Base-by-base conservation (phyloP, 2,113 vertebrate genomes). In the Solea solea region DNA sequence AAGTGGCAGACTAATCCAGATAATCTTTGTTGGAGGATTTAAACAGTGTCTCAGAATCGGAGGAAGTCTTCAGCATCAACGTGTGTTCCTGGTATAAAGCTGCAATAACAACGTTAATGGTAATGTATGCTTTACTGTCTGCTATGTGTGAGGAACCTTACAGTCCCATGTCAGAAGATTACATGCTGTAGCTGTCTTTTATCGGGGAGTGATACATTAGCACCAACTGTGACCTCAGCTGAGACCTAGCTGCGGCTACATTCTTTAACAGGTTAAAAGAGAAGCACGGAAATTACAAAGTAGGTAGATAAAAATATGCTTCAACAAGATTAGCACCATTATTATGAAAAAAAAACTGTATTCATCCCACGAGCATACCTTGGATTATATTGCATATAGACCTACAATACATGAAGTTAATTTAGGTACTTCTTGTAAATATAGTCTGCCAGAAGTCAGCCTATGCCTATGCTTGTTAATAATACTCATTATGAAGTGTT, bases 1-100 rank as follows among this genome's bases (percentile, higher is more conserved):
- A 57, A 60, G 51, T 61, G 10, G 50, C 64, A 41, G 46, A 49
- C 71, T 82, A 49, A 84, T 83, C 80, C 80, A 69, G 75, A 68
- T 91, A 84, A 90, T 88, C 87, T 83, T 65, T 71, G 80, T 71
- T 73, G 62, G 58, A 71, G 86, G 90, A 91, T 91, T 91, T 90
- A 54, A 86, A 57, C 39, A 0, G n/a, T 53, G 73, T 74, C 55
- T 13, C 21, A 0, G 45, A 59, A 67, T 34, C 5, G 62, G 3
- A 81, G 57, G 68, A 66, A 21, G 53, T 67, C 45, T 10, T 39
- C 34, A 34, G 34, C 34, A 6, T 34, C 34, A 1, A 39, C 57
- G 41, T 71, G 52, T 7, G 34, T 56, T 51, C 9, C 0, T 54
- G 15, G 41, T 48, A 15, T 54, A 12, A 55, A 49, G 54, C 27